phyloP scores from a whole-genome alignment of 2,888 invertebrate species.

The Meganola albula region DNA sequence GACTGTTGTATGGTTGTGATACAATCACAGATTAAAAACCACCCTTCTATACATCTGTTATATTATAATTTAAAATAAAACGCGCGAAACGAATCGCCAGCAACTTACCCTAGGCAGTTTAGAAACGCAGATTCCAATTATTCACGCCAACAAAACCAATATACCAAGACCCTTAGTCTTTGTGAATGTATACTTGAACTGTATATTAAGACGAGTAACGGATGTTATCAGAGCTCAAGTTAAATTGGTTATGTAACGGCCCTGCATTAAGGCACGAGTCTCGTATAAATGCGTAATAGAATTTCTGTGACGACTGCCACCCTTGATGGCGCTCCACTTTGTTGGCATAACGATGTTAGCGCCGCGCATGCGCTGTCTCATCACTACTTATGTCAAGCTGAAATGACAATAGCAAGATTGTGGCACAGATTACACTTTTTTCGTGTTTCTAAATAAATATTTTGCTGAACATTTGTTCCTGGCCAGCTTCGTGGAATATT shows the following conservation, averaged over 20 bases:
- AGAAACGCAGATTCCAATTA: constrained; percentile 61
- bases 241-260: constrained; percentile 61
- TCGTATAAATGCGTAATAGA: constrained; percentile 74
- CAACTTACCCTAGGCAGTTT: constrained; percentile 36
- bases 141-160: constrained; percentile 47
- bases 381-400: constrained; percentile 34
- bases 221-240: constrained; percentile 51
- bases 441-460: constrained; percentile 32
- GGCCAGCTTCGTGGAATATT: constrained; percentile 15
- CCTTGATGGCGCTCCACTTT: constrained; percentile 44
- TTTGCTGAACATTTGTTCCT: constrained; percentile 19
- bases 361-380: constrained; percentile 59
- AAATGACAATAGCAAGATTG: constrained; percentile 41
- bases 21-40: constrained; percentile 44
- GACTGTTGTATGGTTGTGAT: no score
- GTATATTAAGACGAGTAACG: no score
- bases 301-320: constrained; percentile 65
- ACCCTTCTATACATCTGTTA: constrained; percentile 47
- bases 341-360: constrained; percentile 66
- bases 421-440: constrained; percentile 35
- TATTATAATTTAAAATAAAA: constrained; percentile 73
- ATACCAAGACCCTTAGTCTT: constrained; percentile 33
- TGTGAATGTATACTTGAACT: no score
- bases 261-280: constrained; percentile 61
- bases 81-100: constrained; percentile 68